phyloP scores from a whole-genome alignment of 2,797 vertebrate genomes.

The Chelonia mydas region DNA sequence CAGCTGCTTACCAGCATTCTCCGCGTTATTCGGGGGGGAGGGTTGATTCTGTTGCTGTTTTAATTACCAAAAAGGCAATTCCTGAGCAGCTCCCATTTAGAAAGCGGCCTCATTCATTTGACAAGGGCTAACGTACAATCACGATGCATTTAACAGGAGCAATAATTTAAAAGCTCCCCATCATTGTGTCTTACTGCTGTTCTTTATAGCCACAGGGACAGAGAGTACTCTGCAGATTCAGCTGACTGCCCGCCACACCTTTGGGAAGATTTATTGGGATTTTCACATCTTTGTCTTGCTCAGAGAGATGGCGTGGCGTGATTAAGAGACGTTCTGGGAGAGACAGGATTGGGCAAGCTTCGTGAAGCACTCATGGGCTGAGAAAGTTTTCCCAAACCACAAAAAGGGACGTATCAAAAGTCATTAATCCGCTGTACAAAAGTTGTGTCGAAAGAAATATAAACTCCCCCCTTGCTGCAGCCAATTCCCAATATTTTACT shows the following conservation, averaged over 20 bases:
- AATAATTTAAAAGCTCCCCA: background rate
- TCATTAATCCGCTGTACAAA: slow-evolving; percentile 15
- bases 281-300: slow-evolving; percentile 11
- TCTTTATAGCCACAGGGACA: background rate
- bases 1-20: slow-evolving; percentile 17
- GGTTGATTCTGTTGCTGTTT: background rate
- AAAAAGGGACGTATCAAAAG: background rate
- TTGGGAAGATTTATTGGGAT: slow-evolving; percentile 56
- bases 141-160: background rate
- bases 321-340: slow-evolving; percentile 57
- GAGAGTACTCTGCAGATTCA: background rate
- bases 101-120: background rate
- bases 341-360: background rate
- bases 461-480: background rate
- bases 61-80: slow-evolving; percentile 48
- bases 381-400: background rate
- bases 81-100: slow-evolving; percentile 50
- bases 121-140: background rate
- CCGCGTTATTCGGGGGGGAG: background rate
- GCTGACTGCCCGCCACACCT: slow-evolving; percentile 8
- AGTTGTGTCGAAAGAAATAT: background rate
- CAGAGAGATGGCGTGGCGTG: slow-evolving; percentile 45
- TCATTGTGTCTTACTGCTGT: background rate
- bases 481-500: background rate
- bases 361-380: slow-evolving; percentile 25